Evolutionary conservation across 2,888 invertebrate genomes (phyloP), one percentile per base, ranked within the genome.

Genomic region (Tridacna gigas): DNA sequence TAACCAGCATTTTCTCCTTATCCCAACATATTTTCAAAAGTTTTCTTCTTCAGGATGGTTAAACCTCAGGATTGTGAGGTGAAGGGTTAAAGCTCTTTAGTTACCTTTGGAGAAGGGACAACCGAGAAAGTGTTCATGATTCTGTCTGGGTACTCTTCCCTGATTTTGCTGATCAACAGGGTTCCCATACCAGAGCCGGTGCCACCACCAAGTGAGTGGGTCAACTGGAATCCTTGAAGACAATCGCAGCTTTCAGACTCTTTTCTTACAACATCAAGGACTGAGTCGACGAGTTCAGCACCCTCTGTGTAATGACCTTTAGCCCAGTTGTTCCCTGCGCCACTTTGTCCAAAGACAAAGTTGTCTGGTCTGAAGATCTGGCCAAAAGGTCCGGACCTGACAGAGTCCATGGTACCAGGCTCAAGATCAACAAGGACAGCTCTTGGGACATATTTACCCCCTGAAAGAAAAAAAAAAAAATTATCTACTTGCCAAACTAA

Each of bases 331-430:
- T 94, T 91, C 83, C 94, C 86, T 56, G 82, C 83, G 25, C 83
- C 82, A 67, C 86, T 83, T 86, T 91, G 90, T 83, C 94, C 94
- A 95, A 98, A 98, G 28, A 98, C 97, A 95, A 98, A 99, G 96
- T 99, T 99, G 95, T 99, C 98, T 25, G 98, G 98, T 88, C 98
- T 96, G 96, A 98, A 98, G 93, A 99, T 97, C 95, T 98, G 97
- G n/a, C 98, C 98, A 95, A 98, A 98, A 20, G 98, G 97, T 82
- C 98, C 98, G 0, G 98, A 98, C 89, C 98, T 96, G 86, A 99
- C 98, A 0, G 98, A 98, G 95, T 99, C 99, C 98, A 99, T 99
- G 91, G 98, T 99, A 89, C 99, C 99, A 71, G 99, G 99, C 95
- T 99, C 99, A 94, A 99, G 96, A 94, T 99, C 99, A 89, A 99